Base-by-base conservation (phyloP, 2,888 invertebrate genomes). In the Lasioglossum calceatum region DNA sequence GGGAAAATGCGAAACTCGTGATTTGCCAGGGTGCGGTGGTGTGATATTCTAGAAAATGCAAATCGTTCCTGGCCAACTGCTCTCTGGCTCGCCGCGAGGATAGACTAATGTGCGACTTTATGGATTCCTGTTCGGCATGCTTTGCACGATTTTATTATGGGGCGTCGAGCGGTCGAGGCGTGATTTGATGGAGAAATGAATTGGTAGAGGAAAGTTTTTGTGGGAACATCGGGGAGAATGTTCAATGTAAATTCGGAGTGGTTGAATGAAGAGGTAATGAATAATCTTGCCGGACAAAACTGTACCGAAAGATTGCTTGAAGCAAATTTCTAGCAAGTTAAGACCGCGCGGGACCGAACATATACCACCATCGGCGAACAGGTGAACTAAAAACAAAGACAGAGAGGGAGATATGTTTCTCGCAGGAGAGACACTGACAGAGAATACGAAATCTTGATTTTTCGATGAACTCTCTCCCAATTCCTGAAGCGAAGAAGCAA, bases 11-110 rank as follows among this genome's bases (percentile, higher is more conserved):
- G 72, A 44, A 2, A 74, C 47, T 74, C 74, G 74, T 74, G 74
- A 74, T 74, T 32, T 74, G 23, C 36, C 47, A 54, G 23, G 74
- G 71, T 61, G 76, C 42, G 83, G 76, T 50, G 82, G 77, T 82
- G 61, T 23, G 77, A 64, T 64, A 64, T 64, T 64, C 72, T 54
- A 36, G 36, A 70, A 70, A 70, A 70, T 70, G 12, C 70, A 70
- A 70, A 70, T 39, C 67, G 67, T 70, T 70, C 36, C 39, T 23
- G 67, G 23, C 67, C 67, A 3, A 39, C 23, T 23, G 67, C 67
- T 70, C 36, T 39, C 70, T 4, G 39, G 12, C 67, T 19, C 32
- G 36, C 8, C 10, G 23, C 19, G 10, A 36, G 32, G 39, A 58
- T n/a, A 58, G 12, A 58, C 58, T 39, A 39, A 70, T 39, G 64